Evolutionary conservation across 2,888 invertebrate genomes (phyloP), one percentile per base, ranked within the genome.

Genomic region (Mythimna impura): DNA sequence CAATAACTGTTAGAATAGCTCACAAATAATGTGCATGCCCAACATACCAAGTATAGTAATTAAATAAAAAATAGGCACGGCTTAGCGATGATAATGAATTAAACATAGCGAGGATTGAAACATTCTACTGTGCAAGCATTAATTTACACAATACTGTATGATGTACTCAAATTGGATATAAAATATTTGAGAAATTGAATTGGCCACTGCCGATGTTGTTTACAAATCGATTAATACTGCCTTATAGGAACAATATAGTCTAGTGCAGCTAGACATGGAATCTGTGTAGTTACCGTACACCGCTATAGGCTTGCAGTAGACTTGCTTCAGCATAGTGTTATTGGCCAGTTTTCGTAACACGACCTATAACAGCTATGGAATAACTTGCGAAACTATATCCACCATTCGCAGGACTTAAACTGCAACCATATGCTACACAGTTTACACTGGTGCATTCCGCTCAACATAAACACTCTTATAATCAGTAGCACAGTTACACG

Each of bases 381-480:
- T 67, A 76, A 65, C 61, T 82, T 80, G 82, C 81, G 73, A 84
- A 74, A 57, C 71, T 72, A 58, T 60, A 78, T 78, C 73, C 66
- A 71, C 36, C 50, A 57, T 61, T 65, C 62, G 55, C 73, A 70
- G 70, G 34, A 61, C 60, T 66, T 73, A 47, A 73, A 78, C 71
- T 68, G 65, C 79, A 73, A 73, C 71, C 83, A 73, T 79, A 81
- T 76, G 77, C 79, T 67, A 69, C 72, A 76, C n/a, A 61, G 76
- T 82, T 76, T 72, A 72, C 65, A 57, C 40, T 79, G 62, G 64
- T 83, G 80, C 82, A 81, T 80, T 83, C 69, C 64, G 67, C 73
- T 79, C 80, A 83, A 80, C 64, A 73, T 83, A 86, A 85, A 85
- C 84, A 84, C 63, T 80, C 54, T 1, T 70, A 68, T 64, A 76